Evolutionary conservation across 2,888 invertebrate genomes (phyloP).

Genomic region (Drosophila anomalata): DNA sequence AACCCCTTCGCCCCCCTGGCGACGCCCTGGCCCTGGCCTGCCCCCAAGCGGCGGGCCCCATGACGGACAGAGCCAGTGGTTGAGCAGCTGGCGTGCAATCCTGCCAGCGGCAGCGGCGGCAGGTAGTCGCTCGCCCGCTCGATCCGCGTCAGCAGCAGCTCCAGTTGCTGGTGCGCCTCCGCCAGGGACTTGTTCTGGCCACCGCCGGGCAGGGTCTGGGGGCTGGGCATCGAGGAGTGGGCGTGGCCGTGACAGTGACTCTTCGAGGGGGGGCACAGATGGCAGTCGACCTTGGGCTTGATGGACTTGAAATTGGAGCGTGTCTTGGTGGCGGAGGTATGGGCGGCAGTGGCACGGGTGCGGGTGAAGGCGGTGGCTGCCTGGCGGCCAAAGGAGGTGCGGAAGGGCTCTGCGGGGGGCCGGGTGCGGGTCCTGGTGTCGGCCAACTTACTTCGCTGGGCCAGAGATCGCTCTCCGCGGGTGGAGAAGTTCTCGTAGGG

Average conservation of each 20-base stretch:
- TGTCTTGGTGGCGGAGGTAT: neutral
- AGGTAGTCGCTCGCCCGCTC: slow-evolving; percentile 33
- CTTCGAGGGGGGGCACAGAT: slow-evolving; percentile 1
- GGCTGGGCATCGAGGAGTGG: neutral
- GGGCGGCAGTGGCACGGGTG: neutral
- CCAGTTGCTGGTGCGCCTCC: slow-evolving; percentile 56
- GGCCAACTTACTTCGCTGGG: neutral
- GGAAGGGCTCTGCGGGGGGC: neutral
- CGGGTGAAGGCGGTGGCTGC: neutral
- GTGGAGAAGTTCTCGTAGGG: neutral
- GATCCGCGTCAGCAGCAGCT: slow-evolving; percentile 51
- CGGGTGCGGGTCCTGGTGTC: neutral
- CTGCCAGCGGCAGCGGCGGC: slow-evolving; percentile 1
- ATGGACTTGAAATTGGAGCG: slow-evolving; percentile 1
- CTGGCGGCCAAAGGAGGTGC: neutral
- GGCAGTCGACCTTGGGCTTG: slow-evolving; percentile 39
- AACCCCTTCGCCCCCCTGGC: slow-evolving; percentile 9
- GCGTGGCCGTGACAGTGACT: neutral
- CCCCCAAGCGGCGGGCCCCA: slow-evolving; percentile 3
- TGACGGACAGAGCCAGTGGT: neutral
- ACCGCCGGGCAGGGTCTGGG: neutral
- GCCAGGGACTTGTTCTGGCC: slow-evolving; percentile 34
- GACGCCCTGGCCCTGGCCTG: neutral
- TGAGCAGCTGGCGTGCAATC: neutral
- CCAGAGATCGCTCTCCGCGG: neutral